A percentile compares a stretch with the other conserved stretches of the same genome.
Conservation (phyloP, 2,113 vertebrate species). For the Passer montanus region DNA sequence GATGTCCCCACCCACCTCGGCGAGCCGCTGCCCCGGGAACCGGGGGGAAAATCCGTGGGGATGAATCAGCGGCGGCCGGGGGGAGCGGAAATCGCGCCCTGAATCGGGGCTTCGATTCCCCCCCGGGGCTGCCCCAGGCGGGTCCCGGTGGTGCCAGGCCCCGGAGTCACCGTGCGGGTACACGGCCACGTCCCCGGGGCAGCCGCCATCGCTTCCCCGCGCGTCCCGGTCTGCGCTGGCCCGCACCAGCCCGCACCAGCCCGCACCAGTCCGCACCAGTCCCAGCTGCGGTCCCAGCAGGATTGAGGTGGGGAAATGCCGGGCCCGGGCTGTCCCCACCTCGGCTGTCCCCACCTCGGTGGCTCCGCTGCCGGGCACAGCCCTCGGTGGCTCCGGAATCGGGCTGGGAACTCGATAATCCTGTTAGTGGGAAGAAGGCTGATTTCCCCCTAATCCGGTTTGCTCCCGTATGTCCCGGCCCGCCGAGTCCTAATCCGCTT, state of each 20-base stretch:
- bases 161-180: background rate
- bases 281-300: background rate
- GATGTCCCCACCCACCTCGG: rapidly evolving
- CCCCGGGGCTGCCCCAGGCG: background rate
- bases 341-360: rapidly evolving
- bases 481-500: background rate
- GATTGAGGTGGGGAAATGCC: rapidly evolving
- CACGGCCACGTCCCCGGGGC: rapidly evolving
- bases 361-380: background rate
- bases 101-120: background rate
- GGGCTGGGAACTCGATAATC: background rate
- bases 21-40: rapidly evolving
- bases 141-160: background rate
- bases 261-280: background rate
- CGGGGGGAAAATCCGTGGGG: background rate
- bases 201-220: background rate
- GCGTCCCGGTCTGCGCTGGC: background rate
- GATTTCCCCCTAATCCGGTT: conserved; percentile 13
- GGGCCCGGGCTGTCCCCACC: rapidly evolving
- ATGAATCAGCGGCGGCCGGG: background rate
- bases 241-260: background rate
- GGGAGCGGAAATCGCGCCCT: background rate
- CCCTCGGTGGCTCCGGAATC: background rate
- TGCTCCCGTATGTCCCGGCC: background rate
- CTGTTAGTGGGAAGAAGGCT: background rate